Percentiles rank a stretch among this genome's conserved stretches.
Evolutionary conservation across 1,140 invertebrate genomes (phyloP).

Genomic region (Bombus affinis): DNA sequence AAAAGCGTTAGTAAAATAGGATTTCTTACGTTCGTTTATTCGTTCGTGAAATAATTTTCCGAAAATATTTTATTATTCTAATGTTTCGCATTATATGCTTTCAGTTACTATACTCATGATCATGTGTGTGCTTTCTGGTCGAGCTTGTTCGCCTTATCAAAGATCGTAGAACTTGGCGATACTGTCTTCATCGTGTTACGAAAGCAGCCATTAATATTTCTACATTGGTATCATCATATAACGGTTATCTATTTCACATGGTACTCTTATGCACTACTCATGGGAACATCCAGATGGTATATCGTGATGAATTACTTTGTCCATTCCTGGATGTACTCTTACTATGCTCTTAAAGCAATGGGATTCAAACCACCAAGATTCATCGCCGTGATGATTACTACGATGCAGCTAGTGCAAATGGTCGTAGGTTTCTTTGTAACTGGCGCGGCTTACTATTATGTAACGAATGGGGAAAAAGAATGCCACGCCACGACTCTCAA

Average conservation of each 20-base stretch:
- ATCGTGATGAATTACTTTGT: not conserved
- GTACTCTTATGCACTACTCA: not conserved
- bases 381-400: not conserved
- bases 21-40: no score
- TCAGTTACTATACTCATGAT: not conserved
- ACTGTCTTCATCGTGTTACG: not conserved
- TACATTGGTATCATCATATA: not conserved
- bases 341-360: not conserved
- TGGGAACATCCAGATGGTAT: not conserved
- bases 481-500: not conserved
- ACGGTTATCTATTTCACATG: not conserved
- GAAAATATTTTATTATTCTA: no score
- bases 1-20: no score
- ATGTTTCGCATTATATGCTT: not conserved
- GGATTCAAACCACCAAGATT: not conserved
- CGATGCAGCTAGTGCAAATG: not conserved
- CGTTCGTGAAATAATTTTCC: no score
- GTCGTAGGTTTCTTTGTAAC: not conserved
- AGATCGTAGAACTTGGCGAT: not conserved
- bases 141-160: not conserved
- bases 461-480: not conserved
- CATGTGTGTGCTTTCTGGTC: not conserved
- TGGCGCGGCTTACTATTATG: not conserved
- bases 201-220: not conserved
- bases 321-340: not conserved